Conservation (phyloP, 2,888 invertebrate species). For the Trypoxylon attenuatum region DNA sequence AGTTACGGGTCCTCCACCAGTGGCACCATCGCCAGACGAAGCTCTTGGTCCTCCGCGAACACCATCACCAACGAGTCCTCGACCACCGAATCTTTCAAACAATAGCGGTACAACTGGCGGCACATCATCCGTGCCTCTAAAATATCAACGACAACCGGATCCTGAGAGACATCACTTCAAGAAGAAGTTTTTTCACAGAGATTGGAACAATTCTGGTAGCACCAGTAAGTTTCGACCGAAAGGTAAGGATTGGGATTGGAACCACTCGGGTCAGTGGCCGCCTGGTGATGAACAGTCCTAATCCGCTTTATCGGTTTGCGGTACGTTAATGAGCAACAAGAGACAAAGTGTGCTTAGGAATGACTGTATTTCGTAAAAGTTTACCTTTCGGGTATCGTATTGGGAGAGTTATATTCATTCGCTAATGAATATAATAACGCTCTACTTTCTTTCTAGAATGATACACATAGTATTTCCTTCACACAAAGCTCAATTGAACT, state of each 20-base stretch:
- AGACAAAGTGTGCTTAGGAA: neutral
- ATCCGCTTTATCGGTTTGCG: slow-evolving; percentile 37
- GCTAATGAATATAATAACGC: no score
- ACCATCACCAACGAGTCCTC: slow-evolving; percentile 77
- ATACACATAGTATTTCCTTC: no score
- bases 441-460: no score
- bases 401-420: no score
- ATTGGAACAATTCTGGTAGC: slow-evolving; percentile 70
- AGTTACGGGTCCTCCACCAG: slow-evolving; percentile 67
- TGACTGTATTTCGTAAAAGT: neutral
- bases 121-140: slow-evolving; percentile 61
- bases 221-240: slow-evolving; percentile 83
- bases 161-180: slow-evolving; percentile 82
- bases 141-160: slow-evolving; percentile 75
- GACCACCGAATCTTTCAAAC: slow-evolving; percentile 74
- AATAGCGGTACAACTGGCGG: slow-evolving; percentile 72
- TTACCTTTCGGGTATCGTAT: no score
- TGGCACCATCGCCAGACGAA: slow-evolving; percentile 74
- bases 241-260: slow-evolving; percentile 85
- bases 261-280: slow-evolving; percentile 74
- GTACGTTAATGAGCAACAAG: no score
- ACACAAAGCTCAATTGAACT: no score
- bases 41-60: slow-evolving; percentile 77
- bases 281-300: slow-evolving; percentile 70
- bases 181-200: slow-evolving; percentile 88